Conservation (phyloP, 2,888 invertebrate genomes). For the Sesamia inferens region DNA sequence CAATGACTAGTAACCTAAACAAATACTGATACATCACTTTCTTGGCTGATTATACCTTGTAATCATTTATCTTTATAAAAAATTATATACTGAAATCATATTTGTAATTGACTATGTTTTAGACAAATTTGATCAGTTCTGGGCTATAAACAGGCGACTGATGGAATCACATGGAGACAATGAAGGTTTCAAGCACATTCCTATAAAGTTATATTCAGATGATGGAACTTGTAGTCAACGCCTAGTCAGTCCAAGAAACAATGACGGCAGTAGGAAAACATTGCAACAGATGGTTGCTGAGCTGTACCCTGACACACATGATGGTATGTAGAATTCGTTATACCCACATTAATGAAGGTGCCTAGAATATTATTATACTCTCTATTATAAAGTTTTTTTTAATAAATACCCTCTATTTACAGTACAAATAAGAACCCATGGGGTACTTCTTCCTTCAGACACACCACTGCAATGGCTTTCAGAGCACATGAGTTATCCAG, state of each 20-base stretch:
- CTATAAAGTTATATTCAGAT: slow-evolving; percentile 94
- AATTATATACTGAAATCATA: too few species aligned
- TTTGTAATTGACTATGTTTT: slow-evolving; percentile 69
- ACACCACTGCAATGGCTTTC: slow-evolving; percentile 99
- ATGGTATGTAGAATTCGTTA: slow-evolving; percentile 70
- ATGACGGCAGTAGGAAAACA: slow-evolving; percentile 93
- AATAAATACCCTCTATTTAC: slow-evolving; percentile 72
- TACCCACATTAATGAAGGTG: neutral
- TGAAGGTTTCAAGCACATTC: slow-evolving; percentile 96
- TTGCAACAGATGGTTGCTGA: slow-evolving; percentile 93
- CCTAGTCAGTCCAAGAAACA: slow-evolving; percentile 93
- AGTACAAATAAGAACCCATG: slow-evolving; percentile 96
- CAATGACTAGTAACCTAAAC: too few species aligned
- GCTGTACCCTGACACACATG: slow-evolving; percentile 91
- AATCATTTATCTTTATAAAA: too few species aligned
- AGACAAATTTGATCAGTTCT: slow-evolving; percentile 99
- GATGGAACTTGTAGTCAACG: slow-evolving; percentile 94
- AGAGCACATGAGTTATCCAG: slow-evolving; percentile 99
- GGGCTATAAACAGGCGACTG: slow-evolving; percentile 98
- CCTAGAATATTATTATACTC: neutral
- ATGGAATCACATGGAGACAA: slow-evolving; percentile 96
- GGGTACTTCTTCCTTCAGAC: slow-evolving; percentile 95
- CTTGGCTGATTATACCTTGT: too few species aligned
- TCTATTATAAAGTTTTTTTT: neutral
- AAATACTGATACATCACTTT: too few species aligned